Base-by-base conservation (phyloP, 2,113 vertebrate species). In the Rhinolophus ferrumequinum region DNA sequence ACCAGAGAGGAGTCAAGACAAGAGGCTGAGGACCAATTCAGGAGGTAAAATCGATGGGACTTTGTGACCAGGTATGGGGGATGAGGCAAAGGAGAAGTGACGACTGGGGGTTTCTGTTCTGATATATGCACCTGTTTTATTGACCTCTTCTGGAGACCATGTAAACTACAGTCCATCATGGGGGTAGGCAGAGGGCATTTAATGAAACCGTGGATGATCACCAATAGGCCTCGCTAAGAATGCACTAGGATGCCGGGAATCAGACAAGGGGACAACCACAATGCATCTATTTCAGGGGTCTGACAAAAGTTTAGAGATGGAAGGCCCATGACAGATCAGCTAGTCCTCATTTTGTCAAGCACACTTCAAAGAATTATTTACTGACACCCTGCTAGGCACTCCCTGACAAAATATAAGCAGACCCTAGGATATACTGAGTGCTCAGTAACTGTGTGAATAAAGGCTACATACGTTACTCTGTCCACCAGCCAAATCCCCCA, bases 391-490 rank as follows among this genome's bases (percentile, higher is more conserved):
- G 44, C 9, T 12, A 24, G 91, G 76, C 33, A 24, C 8, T 85
- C 7, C 38, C 28, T 4, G 15, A 52, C 12, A 24, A 67, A 24
- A 33, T 0, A 26, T 0, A 28, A 22, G 60, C 21, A 83, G 50
- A 22, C 4, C 21, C 26, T 11, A 19, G 18, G 4, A 64, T 2
- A 75, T 0, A 64, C 76, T 4, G 15, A 69, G 47, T 5, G 2
- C 35, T 70, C 26, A 13, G 4, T 60, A 33, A 56, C 24, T 83
- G 73, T 12, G 9, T 58, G 8, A 80, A 76, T 24, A 9, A 38
- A 38, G 12, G 33, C 44, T 83, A 30, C 38, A 19, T 16, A 50
- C 30, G 18, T 50, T 44, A 47, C 41, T 95, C 60, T 24, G 44
- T 33, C 21, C 72, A 50, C 64, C 26, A 13, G 12, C 30, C 79